Conservation (phyloP, 2,797 vertebrate species). For the Spondyliosoma cantharus region DNA sequence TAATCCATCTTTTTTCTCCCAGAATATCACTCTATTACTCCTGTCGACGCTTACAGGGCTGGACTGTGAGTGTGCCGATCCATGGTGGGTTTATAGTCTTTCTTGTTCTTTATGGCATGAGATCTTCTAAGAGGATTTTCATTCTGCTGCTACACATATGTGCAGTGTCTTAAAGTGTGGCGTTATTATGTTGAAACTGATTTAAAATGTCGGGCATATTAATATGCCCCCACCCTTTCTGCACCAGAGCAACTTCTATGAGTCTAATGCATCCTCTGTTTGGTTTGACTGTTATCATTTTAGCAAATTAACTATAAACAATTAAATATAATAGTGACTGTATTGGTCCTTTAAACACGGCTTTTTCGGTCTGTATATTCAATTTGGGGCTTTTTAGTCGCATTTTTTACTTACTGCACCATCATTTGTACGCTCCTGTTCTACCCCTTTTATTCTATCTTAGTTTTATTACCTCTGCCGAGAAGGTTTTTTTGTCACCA, state of each 20-base stretch:
- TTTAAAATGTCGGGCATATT: not conserved
- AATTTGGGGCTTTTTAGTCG: too few relatives aligned
- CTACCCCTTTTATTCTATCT: too few relatives aligned
- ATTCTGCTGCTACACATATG: not conserved
- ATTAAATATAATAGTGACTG: too few relatives aligned
- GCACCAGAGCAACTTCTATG: not conserved
- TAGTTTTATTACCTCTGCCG: too few relatives aligned
- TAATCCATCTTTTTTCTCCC: conserved; percentile 18
- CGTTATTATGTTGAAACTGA: conserved; percentile 7
- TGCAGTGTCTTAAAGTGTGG: not conserved
- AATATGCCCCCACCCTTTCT: not conserved
- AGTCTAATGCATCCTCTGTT: not conserved
- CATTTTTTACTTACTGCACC: too few relatives aligned
- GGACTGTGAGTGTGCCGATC: conserved; percentile 12
- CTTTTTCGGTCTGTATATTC: too few relatives aligned
- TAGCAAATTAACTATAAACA: not conserved
- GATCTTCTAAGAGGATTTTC: not conserved
- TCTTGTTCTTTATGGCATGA: conserved; percentile 25
- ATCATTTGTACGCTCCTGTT: too few relatives aligned
- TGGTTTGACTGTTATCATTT: not conserved
- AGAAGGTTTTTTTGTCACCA: too few relatives aligned
- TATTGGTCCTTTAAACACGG: too few relatives aligned
- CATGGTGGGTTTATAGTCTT: conserved; percentile 3
- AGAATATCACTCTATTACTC: conserved; percentile 25
- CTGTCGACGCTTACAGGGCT: conserved; percentile 3